Evolutionary conservation across 2,888 invertebrate genomes (phyloP), one percentile per base, ranked within the genome.

Genomic region (Neocrepidodera transversa): DNA sequence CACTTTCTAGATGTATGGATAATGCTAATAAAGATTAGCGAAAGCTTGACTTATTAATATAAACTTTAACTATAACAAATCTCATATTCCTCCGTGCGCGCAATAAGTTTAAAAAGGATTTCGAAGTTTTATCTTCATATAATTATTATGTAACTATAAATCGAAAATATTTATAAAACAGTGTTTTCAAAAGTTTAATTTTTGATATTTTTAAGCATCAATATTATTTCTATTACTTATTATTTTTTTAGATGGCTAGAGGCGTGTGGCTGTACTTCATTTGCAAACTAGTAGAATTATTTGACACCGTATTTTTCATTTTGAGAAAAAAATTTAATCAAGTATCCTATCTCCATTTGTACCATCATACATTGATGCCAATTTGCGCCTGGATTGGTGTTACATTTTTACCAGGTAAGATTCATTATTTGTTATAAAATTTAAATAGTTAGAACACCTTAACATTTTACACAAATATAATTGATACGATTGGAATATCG

Each of bases 261-360:
- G 81, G 71, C 1, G 81, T 81, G 1, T 82, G 82, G 78, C 49
- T 76, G 54, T 85, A 85, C 70, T 84, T 82, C 68, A 72, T 84
- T 30, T 82, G 82, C 52, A 85, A 85, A 73, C 65, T 85, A 17
- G 76, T 82, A 23, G 85, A 85, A 71, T 76, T 85, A 0, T 66
- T 85, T 17, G 85, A 85, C 67, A 85, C 85, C 18, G 83, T 78
- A 2, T 89, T 89, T 73, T 89, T 89, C 71, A 84, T 89, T 2
- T 74, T 89, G 64, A 79, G 89, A 11, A 89, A 89, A 76, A 89
- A 88, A 75, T 82, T 83, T 61, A 85, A 84, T 38, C 89, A 89
- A 76, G 85, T 89, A 40, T 82, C 87, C 0, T 85, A 85, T 61
- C 81, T 89, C 1, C 89, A 89, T 72, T 80, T 89, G 1, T 88